A percentile compares a stretch with the other conserved stretches of the same genome.
These are phyloP conservation scores for Progne subis DNA, from an alignment of 2,113 vertebrate genomes.

Conservation along the genomic window DNA sequence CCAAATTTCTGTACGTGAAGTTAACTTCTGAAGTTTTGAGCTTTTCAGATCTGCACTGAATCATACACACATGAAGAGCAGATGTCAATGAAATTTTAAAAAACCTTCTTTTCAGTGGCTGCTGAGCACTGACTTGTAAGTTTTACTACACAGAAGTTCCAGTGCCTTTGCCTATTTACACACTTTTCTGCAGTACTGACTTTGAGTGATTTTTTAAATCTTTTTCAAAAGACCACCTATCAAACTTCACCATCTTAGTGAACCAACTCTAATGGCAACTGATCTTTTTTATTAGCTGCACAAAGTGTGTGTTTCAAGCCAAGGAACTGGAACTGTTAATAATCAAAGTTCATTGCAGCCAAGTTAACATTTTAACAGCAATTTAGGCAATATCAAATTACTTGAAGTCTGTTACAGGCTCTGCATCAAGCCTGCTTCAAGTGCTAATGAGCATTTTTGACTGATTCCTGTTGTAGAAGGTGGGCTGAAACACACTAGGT, in stretches of 20 bases:
- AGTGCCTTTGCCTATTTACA: neutral
- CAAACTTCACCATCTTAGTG: neutral
- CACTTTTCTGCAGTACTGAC: neutral
- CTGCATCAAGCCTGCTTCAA: neutral
- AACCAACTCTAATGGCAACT: neutral
- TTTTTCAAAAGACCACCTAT: neutral
- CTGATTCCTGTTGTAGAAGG: neutral
- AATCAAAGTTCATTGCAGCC: neutral
- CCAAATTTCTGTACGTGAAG: neutral
- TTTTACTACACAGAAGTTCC: neutral
- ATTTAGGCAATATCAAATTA: neutral
- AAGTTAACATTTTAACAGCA: neutral
- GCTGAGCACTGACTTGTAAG: neutral
- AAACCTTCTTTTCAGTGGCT: neutral
- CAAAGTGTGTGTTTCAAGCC: neutral
- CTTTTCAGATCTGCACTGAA: neutral
- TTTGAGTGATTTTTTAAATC: neutral
- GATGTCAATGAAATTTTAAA: neutral
- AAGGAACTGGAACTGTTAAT: neutral
- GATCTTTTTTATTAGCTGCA: neutral
- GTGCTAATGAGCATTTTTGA: fast-evolving
- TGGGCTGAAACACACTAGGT: neutral
- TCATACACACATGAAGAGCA: neutral
- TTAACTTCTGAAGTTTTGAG: neutral
- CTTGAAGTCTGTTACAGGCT: neutral